Evolutionary conservation across 2,113 vertebrate genomes (phyloP).

Genomic region (Carlito syrichta): DNA sequence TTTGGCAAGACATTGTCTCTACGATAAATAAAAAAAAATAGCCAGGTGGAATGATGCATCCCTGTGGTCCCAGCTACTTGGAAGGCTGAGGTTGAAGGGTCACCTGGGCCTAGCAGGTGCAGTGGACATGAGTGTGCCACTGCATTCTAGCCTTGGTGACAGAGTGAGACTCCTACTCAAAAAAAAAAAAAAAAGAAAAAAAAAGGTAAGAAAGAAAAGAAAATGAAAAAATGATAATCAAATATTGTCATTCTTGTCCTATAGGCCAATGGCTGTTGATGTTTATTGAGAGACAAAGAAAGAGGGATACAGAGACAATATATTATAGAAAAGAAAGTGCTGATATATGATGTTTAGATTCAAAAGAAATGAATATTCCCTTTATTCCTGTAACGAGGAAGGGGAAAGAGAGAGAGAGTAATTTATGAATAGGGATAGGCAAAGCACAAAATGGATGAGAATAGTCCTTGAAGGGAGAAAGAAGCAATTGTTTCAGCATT

Average conservation of each 20-base stretch:
- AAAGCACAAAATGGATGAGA: background rate
- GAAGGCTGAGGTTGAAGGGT: too few relatives aligned
- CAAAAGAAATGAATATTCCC: background rate
- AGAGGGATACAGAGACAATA: background rate
- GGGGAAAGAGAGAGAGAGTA: fast-evolving
- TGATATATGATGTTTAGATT: background rate
- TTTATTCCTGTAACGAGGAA: background rate
- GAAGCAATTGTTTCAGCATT: background rate
- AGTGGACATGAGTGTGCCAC: too few relatives aligned
- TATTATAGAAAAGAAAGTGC: background rate
- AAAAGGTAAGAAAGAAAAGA: too few relatives aligned
- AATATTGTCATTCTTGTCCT: background rate
- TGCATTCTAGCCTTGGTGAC: too few relatives aligned
- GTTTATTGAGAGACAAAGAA: background rate
- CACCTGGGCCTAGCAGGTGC: too few relatives aligned
- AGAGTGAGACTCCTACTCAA: too few relatives aligned
- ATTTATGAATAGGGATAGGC: background rate
- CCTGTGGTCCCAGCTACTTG: too few relatives aligned
- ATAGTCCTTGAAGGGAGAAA: background rate
- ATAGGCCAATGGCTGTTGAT: background rate
- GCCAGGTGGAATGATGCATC: too few relatives aligned
- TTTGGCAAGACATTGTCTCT: too few relatives aligned
- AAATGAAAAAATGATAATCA: too few relatives aligned
- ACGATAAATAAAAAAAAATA: too few relatives aligned
- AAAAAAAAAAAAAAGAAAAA: too few relatives aligned